A percentile compares a stretch with the other conserved stretches of the same genome.
phyloP scores from a whole-genome alignment of 2,113 vertebrate species.

The Calonectris borealis region DNA sequence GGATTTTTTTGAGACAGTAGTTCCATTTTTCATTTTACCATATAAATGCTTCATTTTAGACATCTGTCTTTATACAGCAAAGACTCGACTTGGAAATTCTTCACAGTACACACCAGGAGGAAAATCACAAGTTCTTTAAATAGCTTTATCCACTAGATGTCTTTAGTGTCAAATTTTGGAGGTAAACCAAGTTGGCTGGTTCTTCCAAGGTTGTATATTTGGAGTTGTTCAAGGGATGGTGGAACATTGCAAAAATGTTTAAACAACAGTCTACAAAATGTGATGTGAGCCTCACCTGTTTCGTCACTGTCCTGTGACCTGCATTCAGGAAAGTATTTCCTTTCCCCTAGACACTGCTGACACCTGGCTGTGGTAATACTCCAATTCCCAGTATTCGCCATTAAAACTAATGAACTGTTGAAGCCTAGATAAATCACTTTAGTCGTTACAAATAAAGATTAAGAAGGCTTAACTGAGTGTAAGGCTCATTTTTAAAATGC shows the following conservation, averaged over 20 bases:
- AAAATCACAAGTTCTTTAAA: background rate
- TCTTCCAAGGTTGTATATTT: background rate
- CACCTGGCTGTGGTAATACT: background rate
- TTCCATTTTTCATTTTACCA: background rate
- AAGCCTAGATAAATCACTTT: conserved; percentile 11
- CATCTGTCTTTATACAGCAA: background rate
- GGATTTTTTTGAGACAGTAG: background rate
- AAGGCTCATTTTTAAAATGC: background rate
- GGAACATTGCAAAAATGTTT: background rate
- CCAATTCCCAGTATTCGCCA: background rate
- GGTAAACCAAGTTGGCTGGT: background rate
- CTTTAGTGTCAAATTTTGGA: background rate
- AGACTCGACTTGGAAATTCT: accelerated
- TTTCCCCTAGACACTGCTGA: background rate
- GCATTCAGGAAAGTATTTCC: background rate
- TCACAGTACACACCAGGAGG: background rate
- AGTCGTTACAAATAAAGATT: conserved; percentile 10
- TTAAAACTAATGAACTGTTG: conserved; percentile 1
- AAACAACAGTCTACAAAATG: background rate
- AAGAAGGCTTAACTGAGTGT: conserved; percentile 9
- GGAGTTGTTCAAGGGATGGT: background rate
- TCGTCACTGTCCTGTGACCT: background rate
- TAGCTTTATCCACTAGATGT: background rate
- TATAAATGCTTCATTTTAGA: background rate
- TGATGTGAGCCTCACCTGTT: background rate